Conservation (phyloP, 2,888 invertebrate genomes). For the Tachina lurida region DNA sequence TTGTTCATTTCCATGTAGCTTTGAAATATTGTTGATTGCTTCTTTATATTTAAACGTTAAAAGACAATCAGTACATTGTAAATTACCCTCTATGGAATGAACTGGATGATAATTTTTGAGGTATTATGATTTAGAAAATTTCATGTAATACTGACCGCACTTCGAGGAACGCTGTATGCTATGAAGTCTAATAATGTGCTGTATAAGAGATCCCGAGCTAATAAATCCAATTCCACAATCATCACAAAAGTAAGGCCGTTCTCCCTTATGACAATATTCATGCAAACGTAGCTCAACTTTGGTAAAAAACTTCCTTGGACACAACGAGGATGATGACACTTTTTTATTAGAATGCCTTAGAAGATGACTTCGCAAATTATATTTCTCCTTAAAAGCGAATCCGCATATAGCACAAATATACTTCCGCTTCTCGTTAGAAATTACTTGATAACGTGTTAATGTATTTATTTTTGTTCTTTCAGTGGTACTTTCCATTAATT, state of each 20-base stretch:
- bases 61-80: slow-evolving; percentile 33
- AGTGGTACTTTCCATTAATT: not conserved
- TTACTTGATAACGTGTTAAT: slow-evolving; percentile 48
- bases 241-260: slow-evolving; percentile 72
- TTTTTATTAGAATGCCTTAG: slow-evolving; percentile 78
- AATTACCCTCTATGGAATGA: slow-evolving; percentile 21
- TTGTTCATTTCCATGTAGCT: not conserved
- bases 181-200: slow-evolving; percentile 75
- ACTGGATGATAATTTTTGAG: slow-evolving; percentile 73
- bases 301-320: slow-evolving; percentile 67
- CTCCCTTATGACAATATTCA: slow-evolving; percentile 69
- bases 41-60: slow-evolving; percentile 28
- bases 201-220: slow-evolving; percentile 73
- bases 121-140: slow-evolving; percentile 73
- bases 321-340: slow-evolving; percentile 72
- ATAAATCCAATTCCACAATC: slow-evolving; percentile 71
- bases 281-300: slow-evolving; percentile 68
- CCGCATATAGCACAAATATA: slow-evolving; percentile 74
- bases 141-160: slow-evolving; percentile 76
- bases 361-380: slow-evolving; percentile 77
- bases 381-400: slow-evolving; percentile 73
- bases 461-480: slow-evolving; percentile 18
- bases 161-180: slow-evolving; percentile 67
- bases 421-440: slow-evolving; percentile 73
- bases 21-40: slow-evolving; percentile 28